A percentile compares a stretch with the other conserved stretches of the same genome.
phyloP scores from a whole-genome alignment of 2,888 invertebrate species.

The Eucera pruinosa region DNA sequence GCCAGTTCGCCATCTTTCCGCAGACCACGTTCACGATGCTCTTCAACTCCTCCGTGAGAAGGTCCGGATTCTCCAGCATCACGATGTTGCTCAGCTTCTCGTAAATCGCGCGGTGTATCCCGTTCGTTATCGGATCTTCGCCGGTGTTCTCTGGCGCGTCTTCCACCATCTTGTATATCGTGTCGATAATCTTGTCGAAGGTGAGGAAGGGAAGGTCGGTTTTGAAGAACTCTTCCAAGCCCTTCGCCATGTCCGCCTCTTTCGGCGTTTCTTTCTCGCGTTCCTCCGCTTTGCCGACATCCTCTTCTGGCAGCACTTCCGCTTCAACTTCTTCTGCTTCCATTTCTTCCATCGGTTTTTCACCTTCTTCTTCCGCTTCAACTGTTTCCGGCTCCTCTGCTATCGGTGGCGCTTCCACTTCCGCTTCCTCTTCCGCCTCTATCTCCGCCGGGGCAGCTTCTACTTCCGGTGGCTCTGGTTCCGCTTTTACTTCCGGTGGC shows the following conservation, averaged over 20 bases:
- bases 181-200: conserved; percentile 73
- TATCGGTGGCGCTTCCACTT: no score
- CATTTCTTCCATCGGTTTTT: background rate
- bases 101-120: conserved; percentile 76
- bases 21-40: conserved; percentile 72
- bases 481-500: background rate
- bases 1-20: conserved; percentile 77
- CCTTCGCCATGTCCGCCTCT: conserved; percentile 2
- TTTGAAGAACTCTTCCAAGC: conserved; percentile 53
- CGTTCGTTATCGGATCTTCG: conserved; percentile 69
- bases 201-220: conserved; percentile 76
- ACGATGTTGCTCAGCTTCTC: conserved; percentile 71
- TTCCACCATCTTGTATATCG: conserved; percentile 73
- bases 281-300: background rate
- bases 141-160: conserved; percentile 63
- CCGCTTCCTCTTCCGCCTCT: no score
- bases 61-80: conserved; percentile 62
- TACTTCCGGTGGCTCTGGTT: background rate
- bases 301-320: background rate
- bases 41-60: conserved; percentile 63
- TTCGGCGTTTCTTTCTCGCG: background rate
- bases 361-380: background rate
- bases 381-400: no score
- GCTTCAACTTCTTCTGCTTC: background rate
- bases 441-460: no score